Conservation (phyloP, 2,113 vertebrate genomes). For the Hyperoodon ampullatus region DNA sequence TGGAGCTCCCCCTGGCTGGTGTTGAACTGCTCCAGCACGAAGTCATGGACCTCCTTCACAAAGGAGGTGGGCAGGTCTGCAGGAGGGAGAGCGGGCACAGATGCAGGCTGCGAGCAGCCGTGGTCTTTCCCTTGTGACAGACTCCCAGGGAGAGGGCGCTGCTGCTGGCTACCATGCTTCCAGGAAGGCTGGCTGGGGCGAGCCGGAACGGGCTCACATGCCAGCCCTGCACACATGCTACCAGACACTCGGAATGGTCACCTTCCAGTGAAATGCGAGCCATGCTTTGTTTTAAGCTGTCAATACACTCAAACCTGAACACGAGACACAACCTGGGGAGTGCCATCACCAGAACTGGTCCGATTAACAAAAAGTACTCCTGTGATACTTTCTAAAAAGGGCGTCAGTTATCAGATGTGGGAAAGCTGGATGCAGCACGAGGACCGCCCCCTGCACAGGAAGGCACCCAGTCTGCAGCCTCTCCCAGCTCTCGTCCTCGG, state of each 20-base stretch:
- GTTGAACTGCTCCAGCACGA: conserved; percentile 98
- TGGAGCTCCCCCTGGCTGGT: conserved; percentile 96
- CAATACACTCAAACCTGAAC: background rate
- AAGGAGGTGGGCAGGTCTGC: conserved; percentile 91
- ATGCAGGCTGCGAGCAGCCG: background rate
- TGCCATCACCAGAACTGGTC: background rate
- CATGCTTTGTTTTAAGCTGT: background rate
- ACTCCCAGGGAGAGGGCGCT: background rate
- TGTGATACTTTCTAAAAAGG: background rate
- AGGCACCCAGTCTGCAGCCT: background rate
- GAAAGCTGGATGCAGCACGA: background rate
- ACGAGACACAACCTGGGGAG: background rate
- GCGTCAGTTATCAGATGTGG: background rate
- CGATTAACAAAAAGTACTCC: background rate
- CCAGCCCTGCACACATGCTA: background rate
- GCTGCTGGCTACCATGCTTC: background rate
- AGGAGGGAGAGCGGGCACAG: background rate
- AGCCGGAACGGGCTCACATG: background rate
- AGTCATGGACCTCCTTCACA: conserved; percentile 96
- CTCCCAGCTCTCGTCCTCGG: background rate
- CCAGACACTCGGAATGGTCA: background rate
- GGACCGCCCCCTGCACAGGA: background rate
- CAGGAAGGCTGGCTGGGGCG: background rate
- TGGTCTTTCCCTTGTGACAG: background rate
- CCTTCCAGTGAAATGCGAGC: background rate